Evolutionary conservation across 2,888 invertebrate species (phyloP), one percentile per base, ranked within the genome.

Genomic region (Polymixis lichenea): DNA sequence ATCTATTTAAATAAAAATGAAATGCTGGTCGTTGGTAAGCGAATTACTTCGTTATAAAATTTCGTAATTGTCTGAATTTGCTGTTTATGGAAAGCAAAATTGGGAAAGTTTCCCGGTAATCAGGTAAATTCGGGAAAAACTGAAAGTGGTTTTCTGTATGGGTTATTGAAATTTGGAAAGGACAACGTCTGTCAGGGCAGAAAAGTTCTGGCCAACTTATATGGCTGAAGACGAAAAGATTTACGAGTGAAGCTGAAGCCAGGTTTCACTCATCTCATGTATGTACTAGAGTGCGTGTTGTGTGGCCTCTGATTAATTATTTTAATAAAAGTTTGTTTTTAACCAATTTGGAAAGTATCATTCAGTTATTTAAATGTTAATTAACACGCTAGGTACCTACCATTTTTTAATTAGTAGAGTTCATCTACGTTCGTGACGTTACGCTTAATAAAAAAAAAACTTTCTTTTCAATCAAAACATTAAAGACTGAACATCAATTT

Each of bases 341-440:
- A 51, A n/a, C 11, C 9, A 56, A 22, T 32, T 61, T n/a, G 66
- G 73, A 66, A 80, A 80, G 28, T 60, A 58, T 46, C 19, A 58
- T 72, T 65, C 11, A 38, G 15, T 28, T 28, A 19, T 0, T 9
- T 49, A 61, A 46, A 28, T 65, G 0, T 53, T 78, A 49, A 9
- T n/a, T 61, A 49, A 51, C 60, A 80, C 46, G 78, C 38, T 15
- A 32, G 53, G 38, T 38, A 17, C 28, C 28, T 28, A 17, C n/a
- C 8, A 22, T 32, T 80, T 65, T 49, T 28, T 81, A 55, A 78
- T 74, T 19, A 73, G 1, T 43, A 32, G 1, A 15, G 8, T 15
- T 17, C 1, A 38, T 65, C 17, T n/a, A 49, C n/a, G 2, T 74
- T 53, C 49, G 38, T 80, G 60, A 74, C 38, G 9, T 49, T 5